A percentile compares a stretch with the other conserved stretches of the same genome.
Evolutionary conservation across 1,140 invertebrate species (phyloP).

Genomic region (Camponotus pennsylvanicus): DNA sequence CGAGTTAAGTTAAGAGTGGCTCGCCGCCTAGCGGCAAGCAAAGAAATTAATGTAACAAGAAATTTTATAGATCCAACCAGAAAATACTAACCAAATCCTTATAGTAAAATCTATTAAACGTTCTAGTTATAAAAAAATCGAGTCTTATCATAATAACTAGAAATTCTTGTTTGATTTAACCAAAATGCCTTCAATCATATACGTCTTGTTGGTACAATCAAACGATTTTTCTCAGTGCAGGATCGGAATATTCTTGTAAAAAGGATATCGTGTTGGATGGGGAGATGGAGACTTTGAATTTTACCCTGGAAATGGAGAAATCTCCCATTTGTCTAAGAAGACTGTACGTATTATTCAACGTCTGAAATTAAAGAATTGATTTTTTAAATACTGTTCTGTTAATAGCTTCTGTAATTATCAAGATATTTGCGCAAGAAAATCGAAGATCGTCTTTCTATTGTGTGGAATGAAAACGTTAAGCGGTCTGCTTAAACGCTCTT

Average conservation of each 20-base stretch:
- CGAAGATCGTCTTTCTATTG: constrained; percentile 32
- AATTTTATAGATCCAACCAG: too few relatives aligned
- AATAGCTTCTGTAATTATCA: constrained; percentile 51
- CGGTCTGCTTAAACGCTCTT: constrained; percentile 29
- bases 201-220: too few relatives aligned
- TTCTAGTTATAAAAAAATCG: too few relatives aligned
- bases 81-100: too few relatives aligned
- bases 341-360: neutral
- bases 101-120: too few relatives aligned
- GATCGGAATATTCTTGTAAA: neutral
- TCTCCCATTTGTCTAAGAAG: neutral
- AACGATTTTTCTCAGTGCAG: too few relatives aligned
- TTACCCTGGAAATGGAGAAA: neutral
- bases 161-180: too few relatives aligned
- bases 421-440: constrained; percentile 20
- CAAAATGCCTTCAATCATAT: too few relatives aligned
- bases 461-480: constrained; percentile 23
- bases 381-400: neutral
- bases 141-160: too few relatives aligned
- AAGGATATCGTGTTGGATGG: neutral
- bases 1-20: too few relatives aligned
- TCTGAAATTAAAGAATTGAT: constrained; percentile 1
- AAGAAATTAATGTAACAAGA: too few relatives aligned
- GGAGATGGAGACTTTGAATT: neutral
- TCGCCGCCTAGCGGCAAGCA: too few relatives aligned